Conservation (phyloP, 2,888 invertebrate species). For the Macaria notata region DNA sequence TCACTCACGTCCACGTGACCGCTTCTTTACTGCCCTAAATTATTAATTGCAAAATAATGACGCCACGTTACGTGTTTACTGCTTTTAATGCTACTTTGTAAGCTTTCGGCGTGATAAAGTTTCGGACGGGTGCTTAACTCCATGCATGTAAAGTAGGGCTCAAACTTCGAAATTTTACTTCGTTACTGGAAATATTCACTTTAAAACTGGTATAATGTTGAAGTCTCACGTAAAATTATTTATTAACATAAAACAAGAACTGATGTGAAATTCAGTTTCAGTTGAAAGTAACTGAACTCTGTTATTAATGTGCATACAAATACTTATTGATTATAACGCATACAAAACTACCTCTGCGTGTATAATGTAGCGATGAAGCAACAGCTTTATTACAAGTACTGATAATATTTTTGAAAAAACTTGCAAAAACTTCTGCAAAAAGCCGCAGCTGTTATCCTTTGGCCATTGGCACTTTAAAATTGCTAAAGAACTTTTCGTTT, state of each 20-base stretch:
- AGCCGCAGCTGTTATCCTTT: not conserved
- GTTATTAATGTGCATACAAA: too few species aligned
- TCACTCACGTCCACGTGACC: conserved; percentile 32
- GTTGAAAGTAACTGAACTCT: not conserved
- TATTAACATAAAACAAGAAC: conserved; percentile 15
- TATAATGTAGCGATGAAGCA: not conserved
- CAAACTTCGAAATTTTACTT: conserved; percentile 24
- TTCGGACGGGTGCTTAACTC: conserved; percentile 18
- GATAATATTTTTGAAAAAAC: not conserved
- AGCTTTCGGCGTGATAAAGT: conserved; percentile 22
- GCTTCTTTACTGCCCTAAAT: conserved; percentile 17
- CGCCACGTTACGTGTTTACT: conserved; percentile 19
- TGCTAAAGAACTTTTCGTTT: conserved; percentile 20
- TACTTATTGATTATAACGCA: not conserved
- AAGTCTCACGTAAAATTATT: conserved; percentile 13
- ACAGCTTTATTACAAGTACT: not conserved
- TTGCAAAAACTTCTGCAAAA: not conserved
- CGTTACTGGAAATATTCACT: conserved; percentile 22
- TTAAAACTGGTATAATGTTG: conserved; percentile 21
- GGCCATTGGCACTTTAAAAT: conserved; percentile 9
- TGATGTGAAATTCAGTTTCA: not conserved
- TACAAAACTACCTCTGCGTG: not conserved
- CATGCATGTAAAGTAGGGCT: conserved; percentile 27
- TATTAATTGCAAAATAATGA: conserved; percentile 23
- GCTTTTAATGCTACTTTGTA: conserved; percentile 23